These are phyloP conservation scores for Trichoplax adhaerens DNA, from an alignment of 37 sponge, comb jelly and placozoan species.

Conservation along the genomic window DNA sequence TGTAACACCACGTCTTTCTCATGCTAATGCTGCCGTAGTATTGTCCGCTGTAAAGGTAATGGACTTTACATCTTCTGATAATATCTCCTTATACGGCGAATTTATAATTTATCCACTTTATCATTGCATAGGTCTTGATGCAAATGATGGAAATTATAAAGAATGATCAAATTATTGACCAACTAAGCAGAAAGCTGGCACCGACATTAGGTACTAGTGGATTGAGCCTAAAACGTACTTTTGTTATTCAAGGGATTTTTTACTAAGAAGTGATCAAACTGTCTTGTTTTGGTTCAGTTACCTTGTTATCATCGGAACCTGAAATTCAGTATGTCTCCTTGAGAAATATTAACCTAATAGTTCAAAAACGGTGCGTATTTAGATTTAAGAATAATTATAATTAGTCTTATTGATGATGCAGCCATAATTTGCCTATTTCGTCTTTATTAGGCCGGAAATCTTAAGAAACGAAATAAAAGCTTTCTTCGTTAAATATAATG, in stretches of 20 bases:
- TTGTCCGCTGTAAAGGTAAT: constrained; percentile 83
- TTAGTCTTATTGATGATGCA: not conserved
- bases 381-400: not conserved
- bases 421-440: not conserved
- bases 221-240: not conserved
- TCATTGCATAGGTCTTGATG: constrained; percentile 53
- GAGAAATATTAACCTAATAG: constrained; percentile 93
- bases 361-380: constrained; percentile 69
- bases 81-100: not conserved
- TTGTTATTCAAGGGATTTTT: not conserved
- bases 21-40: constrained; percentile 97
- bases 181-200: constrained; percentile 70
- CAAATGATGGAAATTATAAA: constrained; percentile 70
- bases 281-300: constrained; percentile 39
- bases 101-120: not conserved
- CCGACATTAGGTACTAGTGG: constrained; percentile 65
- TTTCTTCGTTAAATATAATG: constrained; percentile 99
- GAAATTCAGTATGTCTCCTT: constrained; percentile 98
- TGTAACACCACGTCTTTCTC: constrained; percentile 88
- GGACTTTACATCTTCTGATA: not conserved
- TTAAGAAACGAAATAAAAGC: constrained; percentile 91
- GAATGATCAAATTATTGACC: constrained; percentile 40
- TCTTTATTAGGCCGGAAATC: constrained; percentile 52
- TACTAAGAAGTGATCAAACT: not conserved
- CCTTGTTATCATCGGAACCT: constrained; percentile 83